Base-by-base conservation (phyloP, 2,113 vertebrate genomes). In the Forbesichthys agassizii region DNA sequence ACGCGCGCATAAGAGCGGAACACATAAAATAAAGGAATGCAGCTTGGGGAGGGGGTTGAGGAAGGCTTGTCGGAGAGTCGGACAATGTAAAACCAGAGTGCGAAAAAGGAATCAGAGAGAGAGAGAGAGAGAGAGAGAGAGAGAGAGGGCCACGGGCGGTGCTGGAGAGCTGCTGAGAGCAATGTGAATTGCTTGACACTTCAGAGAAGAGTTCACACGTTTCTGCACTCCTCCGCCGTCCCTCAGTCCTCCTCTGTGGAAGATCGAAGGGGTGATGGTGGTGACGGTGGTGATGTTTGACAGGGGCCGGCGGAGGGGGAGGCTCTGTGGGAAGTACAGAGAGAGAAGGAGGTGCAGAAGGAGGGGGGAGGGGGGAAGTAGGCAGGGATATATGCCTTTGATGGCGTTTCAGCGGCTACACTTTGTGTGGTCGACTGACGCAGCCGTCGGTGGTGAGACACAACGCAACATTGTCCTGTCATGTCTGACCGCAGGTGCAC, bases 331-430 rank as follows among this genome's bases (percentile, higher is more conserved):
- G 36, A 42, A 7, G 36, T 42, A 42, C 36, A 42, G 70, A 11
- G 70, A 7, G 58, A 71, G 60, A 27, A 27, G 68, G 3, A 68
- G 69, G 68, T 55, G 80, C 75, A 71, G 10, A 57, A 70, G 9
- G 12, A 49, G 46, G 68, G 64, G 66, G 64, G 69, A 65, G 48
- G 54, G 65, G 57, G 66, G 18, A 61, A 13, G 64, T 59, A 71
- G 66, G 60, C 4, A 33, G 51, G 62, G 63, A 66, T 54, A 66
- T 49, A 65, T 3, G 65, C n/a, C 12, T 81, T 78, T 83, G 84
- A 84, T 85, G 67, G 36, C 33, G 33, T 36, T 79, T 66, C 49
- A 14, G 11, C 4, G 10, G 49, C 49, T 52, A 4, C 49, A 52
- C 77, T 67, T 52, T 8, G 49, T 52, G 75, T 2, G 20, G 20